Percentiles rank a stretch among this genome's conserved stretches.
phyloP scores from a whole-genome alignment of 2,113 vertebrate species.

The Siniperca knerii region DNA sequence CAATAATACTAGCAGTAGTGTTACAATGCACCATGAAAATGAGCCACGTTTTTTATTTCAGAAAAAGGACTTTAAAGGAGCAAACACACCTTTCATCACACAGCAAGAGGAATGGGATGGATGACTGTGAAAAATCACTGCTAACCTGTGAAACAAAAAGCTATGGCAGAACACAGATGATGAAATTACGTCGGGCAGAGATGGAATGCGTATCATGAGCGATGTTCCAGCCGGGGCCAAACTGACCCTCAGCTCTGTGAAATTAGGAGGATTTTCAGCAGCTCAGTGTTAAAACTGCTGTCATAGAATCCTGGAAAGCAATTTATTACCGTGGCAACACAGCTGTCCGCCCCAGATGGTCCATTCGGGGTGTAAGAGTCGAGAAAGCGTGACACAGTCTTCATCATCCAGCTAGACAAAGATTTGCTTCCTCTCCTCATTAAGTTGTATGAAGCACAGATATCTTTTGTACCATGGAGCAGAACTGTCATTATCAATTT shows the following conservation, averaged over 20 bases:
- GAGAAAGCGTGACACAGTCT: conserved; percentile 46
- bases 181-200: conserved; percentile 69
- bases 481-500: neutral
- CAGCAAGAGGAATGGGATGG: conserved; percentile 34
- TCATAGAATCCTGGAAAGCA: conserved; percentile 69
- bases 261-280: conserved; percentile 78
- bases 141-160: conserved; percentile 75
- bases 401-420: conserved; percentile 48
- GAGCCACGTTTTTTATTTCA: conserved; percentile 62
- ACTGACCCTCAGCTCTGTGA: conserved; percentile 77
- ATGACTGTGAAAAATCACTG: conserved; percentile 72
- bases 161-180: conserved; percentile 68
- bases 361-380: conserved; percentile 14
- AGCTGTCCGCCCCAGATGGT: conserved; percentile 71
- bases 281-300: conserved; percentile 70
- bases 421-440: conserved; percentile 1
- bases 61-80: conserved; percentile 52
- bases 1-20: conserved; percentile 48
- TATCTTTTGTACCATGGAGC: neutral
- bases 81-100: conserved; percentile 79
- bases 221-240: conserved; percentile 69
- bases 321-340: conserved; percentile 73
- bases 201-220: conserved; percentile 80
- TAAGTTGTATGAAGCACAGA: conserved; percentile 1
- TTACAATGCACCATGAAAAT: conserved; percentile 63